These are phyloP conservation scores for Nephrocerus scutellatus DNA, from an alignment of 2,888 invertebrate genomes.

Conservation along the genomic window DNA sequence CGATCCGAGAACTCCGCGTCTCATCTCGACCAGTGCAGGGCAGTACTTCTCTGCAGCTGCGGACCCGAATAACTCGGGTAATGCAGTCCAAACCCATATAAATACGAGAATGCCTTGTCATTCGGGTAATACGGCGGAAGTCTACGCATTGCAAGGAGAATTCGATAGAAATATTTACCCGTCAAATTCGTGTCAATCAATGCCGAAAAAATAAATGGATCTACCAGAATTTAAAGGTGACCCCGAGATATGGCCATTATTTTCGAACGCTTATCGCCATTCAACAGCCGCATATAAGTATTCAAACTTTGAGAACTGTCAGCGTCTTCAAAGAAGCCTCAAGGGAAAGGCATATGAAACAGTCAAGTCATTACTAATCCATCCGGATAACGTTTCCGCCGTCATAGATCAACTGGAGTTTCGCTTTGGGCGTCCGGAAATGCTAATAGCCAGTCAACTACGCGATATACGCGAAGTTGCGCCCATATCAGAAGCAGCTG, in stretches of 20 bases:
- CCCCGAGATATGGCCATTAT: conserved; percentile 21
- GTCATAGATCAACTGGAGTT: conserved; percentile 14
- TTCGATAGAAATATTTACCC: too few relatives aligned
- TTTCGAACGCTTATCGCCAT: conserved; percentile 14
- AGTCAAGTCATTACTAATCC: conserved; percentile 19
- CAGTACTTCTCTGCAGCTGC: too few relatives aligned
- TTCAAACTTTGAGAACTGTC: conserved; percentile 14
- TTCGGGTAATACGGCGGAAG: too few relatives aligned
- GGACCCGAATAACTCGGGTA: too few relatives aligned
- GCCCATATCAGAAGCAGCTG: conserved; percentile 10
- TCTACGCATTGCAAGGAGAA: too few relatives aligned
- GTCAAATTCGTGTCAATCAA: background rate
- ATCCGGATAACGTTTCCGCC: conserved; percentile 16
- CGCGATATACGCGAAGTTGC: conserved; percentile 14
- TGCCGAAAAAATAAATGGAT: conserved; percentile 7
- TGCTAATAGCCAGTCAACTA: conserved; percentile 18
- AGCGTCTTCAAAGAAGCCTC: conserved; percentile 14
- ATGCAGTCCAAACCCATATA: too few relatives aligned
- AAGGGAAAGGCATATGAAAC: conserved; percentile 15
- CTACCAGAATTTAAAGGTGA: conserved; percentile 18
- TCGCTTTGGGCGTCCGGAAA: conserved; percentile 19
- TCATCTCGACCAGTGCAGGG: too few relatives aligned
- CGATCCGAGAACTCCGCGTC: too few relatives aligned
- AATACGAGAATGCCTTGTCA: too few relatives aligned
- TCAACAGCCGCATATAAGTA: conserved; percentile 13